These are phyloP conservation scores for Osmoderma eremita DNA, from an alignment of 2,888 invertebrate species.

Conservation along the genomic window DNA sequence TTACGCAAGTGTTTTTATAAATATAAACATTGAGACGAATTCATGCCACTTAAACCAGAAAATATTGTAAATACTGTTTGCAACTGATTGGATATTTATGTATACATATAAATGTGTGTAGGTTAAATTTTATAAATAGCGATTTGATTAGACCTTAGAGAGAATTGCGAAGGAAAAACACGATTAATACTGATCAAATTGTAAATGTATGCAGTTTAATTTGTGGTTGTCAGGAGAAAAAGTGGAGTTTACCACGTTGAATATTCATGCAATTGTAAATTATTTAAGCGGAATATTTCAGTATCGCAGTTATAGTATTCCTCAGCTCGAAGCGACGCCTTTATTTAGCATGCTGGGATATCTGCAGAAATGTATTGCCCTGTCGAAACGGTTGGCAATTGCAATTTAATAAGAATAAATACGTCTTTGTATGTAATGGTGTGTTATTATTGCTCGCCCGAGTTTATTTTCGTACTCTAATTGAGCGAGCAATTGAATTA, in stretches of 20 bases:
- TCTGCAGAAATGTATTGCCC: conserved; percentile 28
- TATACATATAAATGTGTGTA: conserved; percentile 13
- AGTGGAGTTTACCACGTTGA: conserved; percentile 10
- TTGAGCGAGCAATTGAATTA: conserved; percentile 33
- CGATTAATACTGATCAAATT: conserved; percentile 35
- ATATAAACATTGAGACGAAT: too few relatives aligned
- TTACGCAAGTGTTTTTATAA: too few relatives aligned
- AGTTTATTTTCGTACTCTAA: conserved; percentile 22
- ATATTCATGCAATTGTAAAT: conserved; percentile 36
- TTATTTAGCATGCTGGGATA: conserved; percentile 17
- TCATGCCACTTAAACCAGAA: too few relatives aligned
- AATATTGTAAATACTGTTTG: too few relatives aligned
- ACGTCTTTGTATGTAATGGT: conserved; percentile 26
- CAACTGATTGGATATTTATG: too few relatives aligned
- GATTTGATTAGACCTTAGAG: not conserved
- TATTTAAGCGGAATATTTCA: conserved; percentile 32
- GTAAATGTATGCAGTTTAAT: conserved; percentile 37
- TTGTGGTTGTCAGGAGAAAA: conserved; percentile 10
- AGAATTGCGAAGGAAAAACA: conserved; percentile 11
- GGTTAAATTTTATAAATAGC: not conserved
- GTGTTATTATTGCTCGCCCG: conserved; percentile 27
- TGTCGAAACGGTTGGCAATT: conserved; percentile 29
- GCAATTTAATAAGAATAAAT: conserved; percentile 34
- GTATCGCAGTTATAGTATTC: conserved; percentile 28
- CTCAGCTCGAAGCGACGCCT: conserved; percentile 16